Evolutionary conservation across 2,797 vertebrate genomes (phyloP).

Genomic region (Varecia variegata): DNA sequence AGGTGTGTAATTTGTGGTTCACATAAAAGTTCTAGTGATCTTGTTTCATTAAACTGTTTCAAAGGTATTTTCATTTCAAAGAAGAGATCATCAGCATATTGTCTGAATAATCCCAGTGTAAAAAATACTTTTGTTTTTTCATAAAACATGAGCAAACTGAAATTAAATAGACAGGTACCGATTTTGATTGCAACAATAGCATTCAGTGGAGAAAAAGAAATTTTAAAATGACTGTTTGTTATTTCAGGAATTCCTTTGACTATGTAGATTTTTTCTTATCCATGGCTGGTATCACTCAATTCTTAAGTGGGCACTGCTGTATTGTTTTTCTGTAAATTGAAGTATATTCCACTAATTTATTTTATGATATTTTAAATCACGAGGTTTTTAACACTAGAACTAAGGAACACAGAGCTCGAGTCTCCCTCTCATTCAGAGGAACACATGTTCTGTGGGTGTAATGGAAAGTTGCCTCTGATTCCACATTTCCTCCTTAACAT

Average conservation of each 20-base stretch:
- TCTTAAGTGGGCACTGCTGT: not conserved
- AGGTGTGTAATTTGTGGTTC: not conserved
- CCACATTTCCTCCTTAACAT: not conserved
- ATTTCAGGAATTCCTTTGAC: not conserved
- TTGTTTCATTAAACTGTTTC: not conserved
- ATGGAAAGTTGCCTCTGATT: not conserved
- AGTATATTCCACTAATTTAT: not conserved
- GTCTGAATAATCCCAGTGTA: not conserved
- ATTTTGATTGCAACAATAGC: not conserved
- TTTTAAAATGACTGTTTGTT: not conserved
- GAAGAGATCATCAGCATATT: not conserved
- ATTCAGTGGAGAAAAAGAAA: not conserved
- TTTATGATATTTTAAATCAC: not conserved
- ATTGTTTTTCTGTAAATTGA: not conserved
- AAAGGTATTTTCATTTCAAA: not conserved
- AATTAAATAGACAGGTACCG: not conserved
- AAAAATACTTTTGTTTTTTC: not conserved
- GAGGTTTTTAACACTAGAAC: not conserved
- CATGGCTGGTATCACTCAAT: not conserved
- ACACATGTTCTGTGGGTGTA: slow-evolving; percentile 67
- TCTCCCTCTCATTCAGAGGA: slow-evolving; percentile 1
- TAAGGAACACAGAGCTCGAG: not conserved
- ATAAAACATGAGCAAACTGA: not conserved
- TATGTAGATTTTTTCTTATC: not conserved
- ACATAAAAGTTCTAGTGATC: not conserved